Evolutionary conservation across 1,140 invertebrate genomes (phyloP), one percentile per base, ranked within the genome.

Genomic region (Acyrthosiphon pisum): DNA sequence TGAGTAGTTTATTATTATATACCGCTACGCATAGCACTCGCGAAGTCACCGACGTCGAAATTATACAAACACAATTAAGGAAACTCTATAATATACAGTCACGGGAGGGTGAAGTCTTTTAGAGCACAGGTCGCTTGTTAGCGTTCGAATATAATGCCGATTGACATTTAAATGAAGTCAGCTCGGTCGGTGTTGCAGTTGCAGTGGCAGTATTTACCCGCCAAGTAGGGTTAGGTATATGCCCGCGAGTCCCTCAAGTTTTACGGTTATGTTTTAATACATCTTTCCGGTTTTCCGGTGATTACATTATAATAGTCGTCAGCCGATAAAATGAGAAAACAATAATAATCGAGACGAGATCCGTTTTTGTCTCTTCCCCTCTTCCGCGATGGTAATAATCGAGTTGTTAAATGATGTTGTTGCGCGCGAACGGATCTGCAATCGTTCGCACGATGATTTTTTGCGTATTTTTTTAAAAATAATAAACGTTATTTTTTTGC

Each of bases 1-100:
- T 22, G 46, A 81, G 90, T 46, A n/a, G 30, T 60, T 91, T 83
- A 68, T n/a, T 53, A 76, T 35, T n/a, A 76, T n/a, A 76, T n/a
- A 48, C 11, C 26, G 30, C 11, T 68, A 41, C 48, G 89, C 30
- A 41, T 41, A 20, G 20, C 60, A n/a, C 14, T n/a, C 30, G 6
- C 37, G 30, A 20, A n/a, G n/a, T 46, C 30, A 23, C 46, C 30
- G n/a, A 30, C 14, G 81, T 53, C 81, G 35, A 53, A 93, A 86
- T 86, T 93, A 93, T 86, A 93, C 48, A 86, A 86, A 86, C 37
- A 84, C 81, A 50, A 93, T 93, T 83, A 91, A 76, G 68, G 68
- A 76, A 37, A 81, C 41, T 68, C 30, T 23, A 48, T 35, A 35
- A 37, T 89, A 22, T 35, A 44, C 37, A 60, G 60, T 30, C 1